Base-by-base conservation (phyloP, 2,888 invertebrate species). In the Punctoribates punctum region DNA sequence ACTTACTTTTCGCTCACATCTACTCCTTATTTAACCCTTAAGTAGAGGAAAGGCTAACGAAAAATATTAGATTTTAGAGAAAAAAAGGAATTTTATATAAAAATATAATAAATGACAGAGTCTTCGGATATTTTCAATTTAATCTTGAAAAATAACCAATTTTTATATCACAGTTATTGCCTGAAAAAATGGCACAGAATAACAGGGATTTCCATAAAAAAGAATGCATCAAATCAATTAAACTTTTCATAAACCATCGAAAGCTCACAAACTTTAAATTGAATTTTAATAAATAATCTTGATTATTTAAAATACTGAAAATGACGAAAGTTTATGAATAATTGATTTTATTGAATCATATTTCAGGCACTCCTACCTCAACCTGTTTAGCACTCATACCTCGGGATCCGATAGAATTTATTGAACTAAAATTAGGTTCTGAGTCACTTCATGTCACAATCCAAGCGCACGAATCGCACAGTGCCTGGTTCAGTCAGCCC, bases 401-500 rank as follows among this genome's bases (percentile, higher is more conserved):
- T 17, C 65, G 65, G 2, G 65, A 65, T 65, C 65, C 65, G 65
- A 74, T 65, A 15, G 57, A 29, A 17, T 38, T 95, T 82, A 48
- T 42, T n/a, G 57, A 29, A 25, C n/a, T 95, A 82, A 88, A 90
- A 80, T 87, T 95, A 83, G 94, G 94, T 80, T 91, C 54, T 15
- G 67, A 93, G 85, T 90, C 91, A 83, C 87, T 94, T 82, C 91
- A 91, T 82, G 91, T 92, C 85, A 91, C 92, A 86, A 93, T 97
- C 83, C 91, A 91, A 82, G 91, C 96, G 79, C 94, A 95, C 86
- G 92, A 94, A 83, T 96, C 96, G 85, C 96, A 96, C 96, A 94
- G 95, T 85, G 93, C 95, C 90, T 94, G 95, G 85, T 96, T 97
- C 85, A 94, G 93, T 86, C 95, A 96, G 85, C 92, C 93, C 78